Evolutionary conservation across 2,797 vertebrate species (phyloP), one percentile per base, ranked within the genome.

Genomic region (Enteromius mattozi): DNA sequence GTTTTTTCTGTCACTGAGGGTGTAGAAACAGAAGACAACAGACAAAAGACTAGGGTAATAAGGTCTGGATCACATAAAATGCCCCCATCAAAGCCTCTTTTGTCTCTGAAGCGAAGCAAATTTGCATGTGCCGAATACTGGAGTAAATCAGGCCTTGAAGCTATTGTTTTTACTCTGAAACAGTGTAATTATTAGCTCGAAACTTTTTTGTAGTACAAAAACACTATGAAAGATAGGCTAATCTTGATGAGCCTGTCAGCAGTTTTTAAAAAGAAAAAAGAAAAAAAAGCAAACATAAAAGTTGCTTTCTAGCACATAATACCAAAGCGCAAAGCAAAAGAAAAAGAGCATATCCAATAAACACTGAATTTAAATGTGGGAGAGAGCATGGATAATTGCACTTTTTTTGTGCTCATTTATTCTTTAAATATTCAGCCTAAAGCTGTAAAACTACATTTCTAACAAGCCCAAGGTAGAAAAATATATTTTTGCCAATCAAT

Each of bases 11-110:
- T 71, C 77, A 54, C 51, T 51, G 65, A n/a, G 47, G n/a, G 66
- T 71, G 37, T 51, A 54, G 19, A 78, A 88, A 83, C 14, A 47
- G 63, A 54, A 84, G 66, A 87, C 68, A 75, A 10, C 42, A 37
- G 61, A 61, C 77, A 78, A 72, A 42, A 79, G 35, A 63, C 54
- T 35, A 12, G 21, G 19, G 66, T n/a, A 80, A 68, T 63, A 63
- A 45, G 69, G 68, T 74, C 24, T n/a, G 54, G 54, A 74, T 82
- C 37, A 47, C 30, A 17, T 33, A 82, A 71, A 81, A 72, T 72
- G 51, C 19, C 24, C 27, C 54, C 51, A 71, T 81, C 80, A 81
- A 56, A 63, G 54, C 24, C n/a, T 70, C 66, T 59, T 40, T 42
- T 61, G 70, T 74, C 27, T 82, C 37, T 81, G 80, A 82, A 74